These are phyloP conservation scores for Chanos chanos DNA, from an alignment of 2,797 vertebrate species.

Conservation along the genomic window DNA sequence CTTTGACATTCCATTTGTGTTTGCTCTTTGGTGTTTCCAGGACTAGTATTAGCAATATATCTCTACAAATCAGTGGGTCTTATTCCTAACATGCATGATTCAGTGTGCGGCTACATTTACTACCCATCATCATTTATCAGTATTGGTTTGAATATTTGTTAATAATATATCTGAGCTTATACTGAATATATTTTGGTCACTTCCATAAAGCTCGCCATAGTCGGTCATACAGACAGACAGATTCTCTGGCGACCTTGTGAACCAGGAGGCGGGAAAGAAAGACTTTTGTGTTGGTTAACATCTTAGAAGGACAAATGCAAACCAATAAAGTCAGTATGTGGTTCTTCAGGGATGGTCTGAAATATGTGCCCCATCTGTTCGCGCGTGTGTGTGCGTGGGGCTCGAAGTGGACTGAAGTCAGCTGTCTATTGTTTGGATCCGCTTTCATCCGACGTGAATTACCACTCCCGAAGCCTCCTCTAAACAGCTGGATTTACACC, in stretches of 20 bases:
- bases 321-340: constrained; percentile 9
- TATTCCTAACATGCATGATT: no score
- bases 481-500: constrained; percentile 23
- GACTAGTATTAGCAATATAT: no score
- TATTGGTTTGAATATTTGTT: no score
- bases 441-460: constrained; percentile 21
- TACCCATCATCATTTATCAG: no score
- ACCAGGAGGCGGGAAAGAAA: constrained; percentile 6
- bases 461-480: neutral
- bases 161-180: no score
- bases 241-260: neutral
- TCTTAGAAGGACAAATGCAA: neutral
- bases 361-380: constrained; percentile 32
- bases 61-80: no score
- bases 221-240: no score
- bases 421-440: constrained; percentile 27
- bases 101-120: no score
- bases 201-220: no score
- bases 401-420: constrained; percentile 12
- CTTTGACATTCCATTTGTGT: no score
- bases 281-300: neutral
- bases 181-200: no score
- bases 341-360: constrained; percentile 5
- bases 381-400: neutral
- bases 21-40: no score